Conservation (phyloP, 2,797 vertebrate species). For the Propithecus deckenii region DNA sequence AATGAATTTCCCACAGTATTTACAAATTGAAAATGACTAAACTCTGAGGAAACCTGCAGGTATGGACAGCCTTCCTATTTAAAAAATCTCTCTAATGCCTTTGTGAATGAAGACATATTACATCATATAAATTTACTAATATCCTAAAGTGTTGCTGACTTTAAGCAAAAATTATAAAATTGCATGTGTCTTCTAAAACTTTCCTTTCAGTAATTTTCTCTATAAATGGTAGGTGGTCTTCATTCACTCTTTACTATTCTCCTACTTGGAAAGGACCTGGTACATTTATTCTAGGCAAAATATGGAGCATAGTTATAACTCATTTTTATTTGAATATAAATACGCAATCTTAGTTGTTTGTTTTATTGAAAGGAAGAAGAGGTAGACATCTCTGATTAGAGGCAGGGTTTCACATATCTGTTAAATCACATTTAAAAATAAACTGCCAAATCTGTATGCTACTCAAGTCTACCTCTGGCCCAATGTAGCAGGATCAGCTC, state of each 20-base stretch:
- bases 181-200: not conserved
- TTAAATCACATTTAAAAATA: not conserved
- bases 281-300: not conserved
- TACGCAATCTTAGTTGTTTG: not conserved
- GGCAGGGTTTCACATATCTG: not conserved
- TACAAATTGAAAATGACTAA: not conserved
- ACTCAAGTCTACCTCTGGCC: not conserved
- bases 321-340: not conserved
- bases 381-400: not conserved
- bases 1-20: not conserved
- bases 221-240: not conserved
- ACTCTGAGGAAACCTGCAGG: not conserved
- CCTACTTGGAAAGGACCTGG: not conserved
- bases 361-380: not conserved
- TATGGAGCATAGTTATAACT: not conserved
- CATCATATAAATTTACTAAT: not conserved
- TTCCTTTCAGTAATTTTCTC: not conserved
- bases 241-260: not conserved
- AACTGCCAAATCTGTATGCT: not conserved
- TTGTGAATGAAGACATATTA: not conserved
- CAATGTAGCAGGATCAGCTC: not conserved
- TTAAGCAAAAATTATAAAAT: not conserved
- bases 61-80: not conserved
- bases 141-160: not conserved
- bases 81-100: not conserved